Evolutionary conservation across 2,113 vertebrate genomes (phyloP).

Genomic region (Forbesichthys agassizii): DNA sequence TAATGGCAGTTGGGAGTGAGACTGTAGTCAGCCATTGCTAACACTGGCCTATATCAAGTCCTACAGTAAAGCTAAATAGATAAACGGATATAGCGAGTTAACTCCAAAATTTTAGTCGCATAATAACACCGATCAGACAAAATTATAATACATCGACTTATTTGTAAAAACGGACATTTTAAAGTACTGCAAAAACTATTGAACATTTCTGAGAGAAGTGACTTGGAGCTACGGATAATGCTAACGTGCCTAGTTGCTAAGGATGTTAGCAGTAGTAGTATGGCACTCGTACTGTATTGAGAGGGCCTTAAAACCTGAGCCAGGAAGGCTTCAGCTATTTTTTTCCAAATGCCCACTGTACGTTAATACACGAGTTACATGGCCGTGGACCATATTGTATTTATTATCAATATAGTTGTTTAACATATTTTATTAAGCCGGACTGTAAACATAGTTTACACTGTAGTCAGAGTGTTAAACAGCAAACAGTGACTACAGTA

Average conservation of each 20-base stretch:
- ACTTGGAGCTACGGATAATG: not conserved
- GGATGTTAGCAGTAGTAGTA: constrained; percentile 19
- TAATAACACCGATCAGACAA: constrained; percentile 8
- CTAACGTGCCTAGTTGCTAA: constrained; percentile 24
- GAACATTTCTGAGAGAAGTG: too few relatives aligned
- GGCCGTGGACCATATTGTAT: not conserved
- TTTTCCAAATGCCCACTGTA: constrained; percentile 9
- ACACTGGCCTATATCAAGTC: constrained; percentile 50
- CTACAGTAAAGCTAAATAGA: not conserved
- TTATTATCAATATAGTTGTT: too few relatives aligned
- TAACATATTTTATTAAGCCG: too few relatives aligned
- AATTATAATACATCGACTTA: not conserved
- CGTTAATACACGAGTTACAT: not conserved
- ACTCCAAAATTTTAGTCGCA: constrained; percentile 14
- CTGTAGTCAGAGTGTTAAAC: too few relatives aligned
- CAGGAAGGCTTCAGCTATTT: constrained; percentile 29
- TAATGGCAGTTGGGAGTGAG: constrained; percentile 14
- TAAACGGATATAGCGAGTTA: constrained; percentile 18
- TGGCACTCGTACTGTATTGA: constrained; percentile 10
- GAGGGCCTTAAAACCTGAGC: constrained; percentile 57
- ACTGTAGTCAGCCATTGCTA: constrained; percentile 15
- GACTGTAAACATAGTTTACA: too few relatives aligned
- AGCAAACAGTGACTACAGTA: constrained; percentile 38
- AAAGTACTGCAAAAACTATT: too few relatives aligned
- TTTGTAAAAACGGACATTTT: too few relatives aligned